Conservation (phyloP, 2,113 vertebrate genomes). For the Mobula birostris region DNA sequence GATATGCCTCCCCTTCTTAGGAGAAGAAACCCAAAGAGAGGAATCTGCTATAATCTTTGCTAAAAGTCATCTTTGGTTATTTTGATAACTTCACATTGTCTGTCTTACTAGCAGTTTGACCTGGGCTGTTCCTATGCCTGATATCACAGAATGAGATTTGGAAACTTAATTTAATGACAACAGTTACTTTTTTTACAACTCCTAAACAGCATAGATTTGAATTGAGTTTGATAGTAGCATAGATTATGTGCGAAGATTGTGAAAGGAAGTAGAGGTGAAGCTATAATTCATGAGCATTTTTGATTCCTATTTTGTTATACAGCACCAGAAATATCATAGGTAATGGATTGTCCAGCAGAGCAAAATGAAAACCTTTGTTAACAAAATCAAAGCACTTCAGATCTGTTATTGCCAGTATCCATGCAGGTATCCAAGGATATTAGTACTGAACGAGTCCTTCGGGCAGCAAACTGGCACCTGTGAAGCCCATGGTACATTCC, state of each 20-base stretch:
- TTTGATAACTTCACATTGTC: background rate
- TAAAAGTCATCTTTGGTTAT: background rate
- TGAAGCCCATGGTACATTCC: background rate
- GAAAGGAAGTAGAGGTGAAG: background rate
- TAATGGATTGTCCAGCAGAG: background rate
- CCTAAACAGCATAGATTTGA: background rate
- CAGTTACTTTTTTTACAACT: background rate
- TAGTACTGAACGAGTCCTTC: background rate
- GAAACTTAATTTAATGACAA: background rate
- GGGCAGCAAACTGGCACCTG: constrained; percentile 8
- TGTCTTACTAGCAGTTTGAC: background rate
- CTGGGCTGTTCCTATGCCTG: background rate
- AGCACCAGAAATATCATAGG: background rate
- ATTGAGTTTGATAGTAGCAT: background rate
- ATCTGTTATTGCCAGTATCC: background rate
- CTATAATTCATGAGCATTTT: background rate
- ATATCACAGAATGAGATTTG: background rate
- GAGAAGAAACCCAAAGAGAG: no score
- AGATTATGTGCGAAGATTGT: background rate
- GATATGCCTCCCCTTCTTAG: no score
- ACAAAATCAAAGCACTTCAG: background rate
- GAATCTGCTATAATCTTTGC: background rate
- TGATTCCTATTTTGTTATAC: background rate
- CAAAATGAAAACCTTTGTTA: background rate
- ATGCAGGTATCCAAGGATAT: background rate